Percentiles rank a stretch among this genome's conserved stretches.
These are phyloP conservation scores for Naso thynnoides DNA, from an alignment of 2,797 vertebrate genomes.

Conservation along the genomic window DNA sequence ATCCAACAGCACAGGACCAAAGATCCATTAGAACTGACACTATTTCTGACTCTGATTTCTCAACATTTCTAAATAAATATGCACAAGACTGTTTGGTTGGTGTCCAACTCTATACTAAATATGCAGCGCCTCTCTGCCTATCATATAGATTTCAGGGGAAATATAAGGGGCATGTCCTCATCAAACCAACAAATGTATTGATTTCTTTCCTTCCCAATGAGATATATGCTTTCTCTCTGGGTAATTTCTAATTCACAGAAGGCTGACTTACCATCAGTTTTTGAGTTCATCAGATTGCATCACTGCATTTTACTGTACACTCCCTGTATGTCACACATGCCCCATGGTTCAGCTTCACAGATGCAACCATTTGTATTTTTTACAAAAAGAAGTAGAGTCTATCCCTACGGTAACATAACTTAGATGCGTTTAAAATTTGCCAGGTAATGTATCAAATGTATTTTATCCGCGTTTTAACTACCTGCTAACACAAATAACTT, in stretches of 20 bases:
- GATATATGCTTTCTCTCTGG: background rate
- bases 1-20: too few relatives aligned
- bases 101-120: background rate
- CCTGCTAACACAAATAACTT: too few relatives aligned
- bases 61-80: background rate
- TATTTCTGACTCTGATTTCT: background rate
- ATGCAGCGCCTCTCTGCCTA: background rate
- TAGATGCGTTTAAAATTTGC: too few relatives aligned
- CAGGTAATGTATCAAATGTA: too few relatives aligned
- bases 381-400: too few relatives aligned
- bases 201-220: slow-evolving; percentile 23
- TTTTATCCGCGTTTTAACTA: too few relatives aligned
- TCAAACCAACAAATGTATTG: slow-evolving; percentile 9
- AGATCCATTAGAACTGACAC: background rate
- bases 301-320: slow-evolving; percentile 7
- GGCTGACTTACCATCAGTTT: background rate
- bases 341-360: background rate
- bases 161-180: background rate
- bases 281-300: background rate
- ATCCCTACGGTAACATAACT: too few relatives aligned
- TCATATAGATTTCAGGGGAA: background rate
- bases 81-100: background rate
- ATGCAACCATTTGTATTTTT: too few relatives aligned
- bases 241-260: slow-evolving; percentile 4
- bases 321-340: background rate